phyloP scores from a whole-genome alignment of 1,140 invertebrate genomes.

The Aphelenchoides fujianensis region DNA sequence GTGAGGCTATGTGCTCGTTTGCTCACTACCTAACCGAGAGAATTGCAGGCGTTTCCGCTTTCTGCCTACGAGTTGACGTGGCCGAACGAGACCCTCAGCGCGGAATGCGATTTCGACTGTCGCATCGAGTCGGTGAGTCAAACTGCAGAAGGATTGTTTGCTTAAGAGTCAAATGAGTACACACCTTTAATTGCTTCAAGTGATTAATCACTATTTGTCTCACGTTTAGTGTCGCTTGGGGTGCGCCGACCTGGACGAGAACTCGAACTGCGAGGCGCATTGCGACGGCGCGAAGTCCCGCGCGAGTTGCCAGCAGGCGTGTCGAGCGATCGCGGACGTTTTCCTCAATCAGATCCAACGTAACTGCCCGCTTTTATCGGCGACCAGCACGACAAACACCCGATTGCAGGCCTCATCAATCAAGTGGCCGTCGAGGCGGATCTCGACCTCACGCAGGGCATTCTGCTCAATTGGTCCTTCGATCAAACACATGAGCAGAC shows the following conservation, averaged over 20 bases:
- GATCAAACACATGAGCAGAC: constrained; percentile 29
- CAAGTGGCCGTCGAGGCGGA: constrained; percentile 39
- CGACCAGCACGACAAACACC: background rate
- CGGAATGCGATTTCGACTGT: constrained; percentile 45
- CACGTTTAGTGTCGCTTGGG: constrained; percentile 38
- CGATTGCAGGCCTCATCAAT: constrained; percentile 36
- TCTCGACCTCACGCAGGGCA: constrained; percentile 34
- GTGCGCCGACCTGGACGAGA: constrained; percentile 41
- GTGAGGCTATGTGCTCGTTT: constrained; percentile 19
- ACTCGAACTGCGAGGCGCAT: constrained; percentile 40
- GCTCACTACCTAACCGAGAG: too few species aligned
- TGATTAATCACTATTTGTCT: too few species aligned
- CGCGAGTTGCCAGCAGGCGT: constrained; percentile 46
- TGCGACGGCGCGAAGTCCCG: constrained; percentile 23
- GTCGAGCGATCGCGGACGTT: constrained; percentile 46
- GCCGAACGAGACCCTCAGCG: constrained; percentile 27
- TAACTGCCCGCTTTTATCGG: constrained; percentile 22
- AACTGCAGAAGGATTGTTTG: too few species aligned
- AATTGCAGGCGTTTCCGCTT: constrained; percentile 40
- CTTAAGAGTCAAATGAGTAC: background rate
- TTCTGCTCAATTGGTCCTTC: constrained; percentile 45
- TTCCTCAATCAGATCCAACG: constrained; percentile 49
- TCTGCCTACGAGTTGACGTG: constrained; percentile 22
- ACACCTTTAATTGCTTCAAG: too few species aligned
- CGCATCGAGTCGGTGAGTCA: constrained; percentile 45